Evolutionary conservation across 92 coral and sea anemone genomes (phyloP), one percentile per base, ranked within the genome.

Genomic region (Palythoa caribaeorum): DNA sequence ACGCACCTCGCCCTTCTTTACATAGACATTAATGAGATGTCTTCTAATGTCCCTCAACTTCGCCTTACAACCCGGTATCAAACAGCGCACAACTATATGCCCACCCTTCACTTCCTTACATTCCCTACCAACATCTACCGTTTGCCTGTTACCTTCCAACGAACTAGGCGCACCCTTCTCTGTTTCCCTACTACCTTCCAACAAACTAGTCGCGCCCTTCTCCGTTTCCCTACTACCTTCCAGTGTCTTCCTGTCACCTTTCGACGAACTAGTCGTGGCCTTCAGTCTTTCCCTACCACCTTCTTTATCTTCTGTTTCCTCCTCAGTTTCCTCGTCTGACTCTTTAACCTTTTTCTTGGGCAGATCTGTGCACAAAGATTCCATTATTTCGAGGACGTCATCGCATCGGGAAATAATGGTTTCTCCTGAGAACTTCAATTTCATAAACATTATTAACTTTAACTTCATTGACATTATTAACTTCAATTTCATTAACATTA

Each of bases 71-170:
- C 40, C 16, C 39, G 39, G 38, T 21, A 70, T 70, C 74, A 70
- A 70, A 21, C 74, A 70, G 11, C 71, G 71, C 71, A 65, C 71
- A 65, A 65, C 19, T 62, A 62, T 62, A 62, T 62, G 70, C 70
- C 70, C 70, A 62, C 70, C 21, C 70, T 62, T 62, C 70, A 62
- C 17, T 62, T 62, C 70, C 70, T 62, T 62, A 62, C 70, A 13
- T 28, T 28, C 28, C 28, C 28, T 28, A 28, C 28, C 28, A 28
- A 28, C 28, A 28, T 28, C 28, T 16, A 62, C 17, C 70, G 70
- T 62, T 1, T 62, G 15, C 70, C 70, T 62, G 70, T 62, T 16
- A 62, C 73, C 38, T 68, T 68, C 19, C 73, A 11, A 68, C 73
- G 39, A n/a, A 68, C 38, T n/a, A n/a, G 39, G 4, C 38, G 1